These are phyloP conservation scores for Colossoma macropomum DNA, from an alignment of 2,113 vertebrate species.

Conservation along the genomic window DNA sequence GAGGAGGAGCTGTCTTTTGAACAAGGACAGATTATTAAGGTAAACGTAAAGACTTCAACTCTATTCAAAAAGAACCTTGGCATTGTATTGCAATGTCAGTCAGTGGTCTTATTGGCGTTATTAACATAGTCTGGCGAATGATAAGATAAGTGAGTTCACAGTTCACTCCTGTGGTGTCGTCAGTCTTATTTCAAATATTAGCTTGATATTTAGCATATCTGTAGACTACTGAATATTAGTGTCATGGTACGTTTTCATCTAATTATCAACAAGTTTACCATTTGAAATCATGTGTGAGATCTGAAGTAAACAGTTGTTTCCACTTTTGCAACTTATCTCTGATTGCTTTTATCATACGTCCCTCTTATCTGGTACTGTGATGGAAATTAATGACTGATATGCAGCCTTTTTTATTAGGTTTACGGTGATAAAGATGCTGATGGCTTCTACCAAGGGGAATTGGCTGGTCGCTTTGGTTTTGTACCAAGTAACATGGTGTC, in stretches of 20 bases:
- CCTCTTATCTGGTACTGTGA: background rate
- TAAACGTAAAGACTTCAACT: conserved; percentile 57
- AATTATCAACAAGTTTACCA: background rate
- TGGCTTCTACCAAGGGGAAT: conserved; percentile 91
- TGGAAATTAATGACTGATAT: background rate
- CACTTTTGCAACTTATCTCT: background rate
- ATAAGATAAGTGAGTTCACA: background rate
- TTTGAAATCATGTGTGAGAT: background rate
- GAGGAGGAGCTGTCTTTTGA: conserved; percentile 93
- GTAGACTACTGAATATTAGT: background rate
- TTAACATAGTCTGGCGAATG: background rate
- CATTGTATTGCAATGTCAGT: background rate
- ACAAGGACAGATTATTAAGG: conserved; percentile 95
- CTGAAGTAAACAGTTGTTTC: background rate
- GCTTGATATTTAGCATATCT: background rate
- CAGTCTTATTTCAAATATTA: background rate
- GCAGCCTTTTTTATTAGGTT: conserved; percentile 73
- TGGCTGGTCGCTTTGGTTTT: conserved; percentile 84
- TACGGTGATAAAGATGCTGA: conserved; percentile 92
- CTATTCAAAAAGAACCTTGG: background rate
- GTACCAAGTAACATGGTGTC: conserved; percentile 97
- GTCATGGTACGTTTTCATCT: background rate
- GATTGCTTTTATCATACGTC: background rate
- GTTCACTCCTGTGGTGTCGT: background rate
- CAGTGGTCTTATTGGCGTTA: background rate